Evolutionary conservation across 2,797 vertebrate genomes (phyloP).

Genomic region (Acanthis flammea): DNA sequence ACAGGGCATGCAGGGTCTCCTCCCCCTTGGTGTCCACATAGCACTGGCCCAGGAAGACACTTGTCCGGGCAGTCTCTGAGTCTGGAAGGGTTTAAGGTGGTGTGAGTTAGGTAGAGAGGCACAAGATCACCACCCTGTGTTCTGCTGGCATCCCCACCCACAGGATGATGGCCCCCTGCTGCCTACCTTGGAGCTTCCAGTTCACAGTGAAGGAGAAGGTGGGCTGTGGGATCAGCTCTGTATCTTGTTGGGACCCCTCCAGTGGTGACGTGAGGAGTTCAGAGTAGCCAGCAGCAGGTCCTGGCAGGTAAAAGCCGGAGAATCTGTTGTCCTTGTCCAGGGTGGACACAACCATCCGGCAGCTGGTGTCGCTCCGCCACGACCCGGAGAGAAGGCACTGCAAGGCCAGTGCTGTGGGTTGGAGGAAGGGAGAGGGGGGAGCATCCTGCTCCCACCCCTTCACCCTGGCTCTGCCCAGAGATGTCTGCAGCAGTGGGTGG

Average conservation of each 20-base stretch:
- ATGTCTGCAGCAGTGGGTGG: not conserved
- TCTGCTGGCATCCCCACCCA: fast-evolving
- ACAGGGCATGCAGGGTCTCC: not conserved
- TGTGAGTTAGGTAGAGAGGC: fast-evolving
- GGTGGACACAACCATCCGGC: not conserved
- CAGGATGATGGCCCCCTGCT: too few species aligned
- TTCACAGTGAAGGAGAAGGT: not conserved
- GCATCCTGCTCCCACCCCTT: not conserved
- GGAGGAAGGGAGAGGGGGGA: fast-evolving
- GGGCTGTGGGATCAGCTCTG: not conserved
- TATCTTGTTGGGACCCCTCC: slow-evolving; percentile 7
- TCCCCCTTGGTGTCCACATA: not conserved
- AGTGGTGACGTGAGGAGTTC: not conserved
- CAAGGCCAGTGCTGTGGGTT: not conserved
- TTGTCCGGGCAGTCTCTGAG: not conserved
- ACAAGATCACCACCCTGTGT: not conserved
- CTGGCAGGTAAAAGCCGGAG: not conserved
- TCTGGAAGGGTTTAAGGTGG: not conserved
- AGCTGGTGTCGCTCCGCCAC: not conserved
- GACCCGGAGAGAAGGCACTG: slow-evolving; percentile 30
- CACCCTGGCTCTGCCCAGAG: not conserved
- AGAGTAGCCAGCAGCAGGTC: fast-evolving
- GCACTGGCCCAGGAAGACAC: slow-evolving; percentile 30
- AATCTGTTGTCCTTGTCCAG: not conserved
- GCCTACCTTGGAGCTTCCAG: not conserved